Evolutionary conservation across 2,888 invertebrate genomes (phyloP), one percentile per base, ranked within the genome.

Genomic region (Campopleginae sp.): DNA sequence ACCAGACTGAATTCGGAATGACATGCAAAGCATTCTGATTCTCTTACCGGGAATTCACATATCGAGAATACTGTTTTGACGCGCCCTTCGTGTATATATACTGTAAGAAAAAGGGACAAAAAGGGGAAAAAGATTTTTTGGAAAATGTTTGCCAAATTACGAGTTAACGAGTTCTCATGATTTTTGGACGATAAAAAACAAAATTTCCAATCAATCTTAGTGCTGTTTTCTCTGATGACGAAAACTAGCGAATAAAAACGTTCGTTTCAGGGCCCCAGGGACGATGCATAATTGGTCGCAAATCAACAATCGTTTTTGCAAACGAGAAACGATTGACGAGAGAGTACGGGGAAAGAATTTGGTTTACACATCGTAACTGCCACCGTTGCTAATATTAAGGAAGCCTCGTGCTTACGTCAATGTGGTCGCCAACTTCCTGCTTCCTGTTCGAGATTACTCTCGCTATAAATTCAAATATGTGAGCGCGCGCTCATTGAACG

Each of bases 401-500:
- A 74, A 68, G 68, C 48, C 38, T 61, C 38, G 27, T 27, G 33
- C 38, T 61, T 82, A 82, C 66, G 71, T 61, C 51, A 74, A 42
- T 71, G 48, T 42, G 63, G 46, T 31, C 71, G 33, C 23, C 68
- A 42, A 72, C 78, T 82, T 82, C 82, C 78, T 54, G 72, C 58
- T 82, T 82, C 77, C 82, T 66, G 77, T 46, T 66, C n/a, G 51
- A 70, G 65, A 66, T 44, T 42, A 33, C 70, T 68, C 71, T 75
- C 61, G 74, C 27, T 31, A 12, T 58, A 48, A 38, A 38, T 23
- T 14, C 38, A 54, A 23, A 44, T 23, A 44, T 65, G 19, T n/a
- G 1, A 8, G 2, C 38, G 42, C 33, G 63, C n/a, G 33, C 1
- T 5, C 7, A n/a, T 65, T 33, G 38, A 38, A 65, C 33, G 19